Conservation (phyloP, 2,888 invertebrate genomes). For the Coleophora deauratella region DNA sequence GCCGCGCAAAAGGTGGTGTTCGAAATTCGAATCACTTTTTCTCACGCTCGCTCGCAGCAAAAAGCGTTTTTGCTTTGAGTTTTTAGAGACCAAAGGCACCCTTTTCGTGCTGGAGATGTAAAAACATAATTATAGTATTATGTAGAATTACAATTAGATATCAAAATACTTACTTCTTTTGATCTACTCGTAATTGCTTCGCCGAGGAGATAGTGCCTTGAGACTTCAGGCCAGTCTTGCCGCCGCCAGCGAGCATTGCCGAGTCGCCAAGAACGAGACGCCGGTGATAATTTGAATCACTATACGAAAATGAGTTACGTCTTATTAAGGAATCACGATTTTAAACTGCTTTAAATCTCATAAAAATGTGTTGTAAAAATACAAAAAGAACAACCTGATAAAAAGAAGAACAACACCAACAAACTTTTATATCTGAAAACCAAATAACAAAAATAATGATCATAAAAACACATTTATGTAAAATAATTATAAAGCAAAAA, state of each 20-base stretch:
- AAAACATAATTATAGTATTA: too few relatives aligned
- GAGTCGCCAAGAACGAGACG: conserved; percentile 91
- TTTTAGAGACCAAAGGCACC: too few relatives aligned
- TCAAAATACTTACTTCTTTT: conserved; percentile 80
- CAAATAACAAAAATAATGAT: conserved; percentile 23
- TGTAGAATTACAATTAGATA: too few relatives aligned
- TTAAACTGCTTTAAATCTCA: not conserved
- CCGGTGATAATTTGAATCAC: conserved; percentile 96
- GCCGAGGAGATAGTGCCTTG: conserved; percentile 92
- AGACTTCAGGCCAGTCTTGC: conserved; percentile 83
- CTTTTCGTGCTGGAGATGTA: too few relatives aligned
- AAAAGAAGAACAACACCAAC: conserved; percentile 11
- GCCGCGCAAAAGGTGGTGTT: too few relatives aligned
- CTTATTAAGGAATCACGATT: too few relatives aligned
- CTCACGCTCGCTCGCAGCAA: too few relatives aligned
- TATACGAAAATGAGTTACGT: conserved; percentile 33
- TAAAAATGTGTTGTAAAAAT: conserved; percentile 1
- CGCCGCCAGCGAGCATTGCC: conserved; percentile 90
- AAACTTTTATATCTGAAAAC: conserved; percentile 17
- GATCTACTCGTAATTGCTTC: conserved; percentile 90
- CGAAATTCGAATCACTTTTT: too few relatives aligned
- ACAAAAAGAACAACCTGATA: conserved; percentile 6
- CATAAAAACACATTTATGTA: conserved; percentile 14
- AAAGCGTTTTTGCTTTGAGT: too few relatives aligned
- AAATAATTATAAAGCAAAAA: conserved; percentile 7